Evolutionary conservation across 1,140 invertebrate species (phyloP).

Genomic region (Cyclina sinensis): DNA sequence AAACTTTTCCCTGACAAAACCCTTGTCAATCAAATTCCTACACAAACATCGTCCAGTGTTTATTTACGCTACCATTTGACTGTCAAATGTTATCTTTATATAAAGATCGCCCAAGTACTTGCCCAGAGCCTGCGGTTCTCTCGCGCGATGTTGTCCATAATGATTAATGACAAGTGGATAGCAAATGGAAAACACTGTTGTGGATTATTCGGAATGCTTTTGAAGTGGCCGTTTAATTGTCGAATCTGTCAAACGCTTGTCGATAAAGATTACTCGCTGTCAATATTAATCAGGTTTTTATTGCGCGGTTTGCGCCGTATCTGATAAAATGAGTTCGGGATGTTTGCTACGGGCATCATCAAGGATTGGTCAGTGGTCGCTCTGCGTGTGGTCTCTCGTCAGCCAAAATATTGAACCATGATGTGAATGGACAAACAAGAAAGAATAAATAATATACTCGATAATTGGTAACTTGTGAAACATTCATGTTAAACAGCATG

Average conservation of each 20-base stretch:
- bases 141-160: conserved; percentile 42
- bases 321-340: conserved; percentile 47
- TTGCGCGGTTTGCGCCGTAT: conserved; percentile 60
- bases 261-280: conserved; percentile 68
- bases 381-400: conserved; percentile 40
- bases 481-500: no score
- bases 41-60: conserved; percentile 46
- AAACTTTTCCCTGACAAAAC: conserved; percentile 25
- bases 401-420: not conserved
- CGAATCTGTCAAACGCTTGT: conserved; percentile 68
- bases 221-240: conserved; percentile 70
- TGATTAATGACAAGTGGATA: conserved; percentile 59
- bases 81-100: conserved; percentile 63
- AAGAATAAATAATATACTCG: no score
- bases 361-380: conserved; percentile 37
- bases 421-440: no score
- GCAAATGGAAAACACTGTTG: conserved; percentile 51
- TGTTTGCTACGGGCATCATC: conserved; percentile 30
- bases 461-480: no score
- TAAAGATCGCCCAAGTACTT: not conserved
- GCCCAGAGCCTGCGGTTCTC: conserved; percentile 16
- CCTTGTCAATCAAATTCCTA: conserved; percentile 44
- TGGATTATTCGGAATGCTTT: conserved; percentile 68
- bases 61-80: conserved; percentile 52
- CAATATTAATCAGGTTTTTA: conserved; percentile 68